Base-by-base conservation (phyloP, 1,140 invertebrate species). In the Sarcophaga bullata region DNA sequence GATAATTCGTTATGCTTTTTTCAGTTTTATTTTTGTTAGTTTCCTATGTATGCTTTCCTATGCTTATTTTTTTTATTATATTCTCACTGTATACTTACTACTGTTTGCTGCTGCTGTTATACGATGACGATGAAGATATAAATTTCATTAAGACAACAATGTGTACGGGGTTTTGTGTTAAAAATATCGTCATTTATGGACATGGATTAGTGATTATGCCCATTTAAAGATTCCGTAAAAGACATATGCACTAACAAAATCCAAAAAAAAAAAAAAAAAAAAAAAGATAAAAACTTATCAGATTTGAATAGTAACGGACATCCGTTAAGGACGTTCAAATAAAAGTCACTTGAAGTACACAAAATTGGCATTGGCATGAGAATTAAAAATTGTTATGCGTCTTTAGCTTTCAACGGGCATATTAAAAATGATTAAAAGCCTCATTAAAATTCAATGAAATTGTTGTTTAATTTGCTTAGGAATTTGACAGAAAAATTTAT, bases 111-210 rank as follows among this genome's bases (percentile, higher is more conserved):
- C n/a, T 78, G 75, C 50, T 50, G 48, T n/a, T 50, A 78, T 78
- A 50, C 50, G 25, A 37, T 37, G 25, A 37, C 25, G 25, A 78
- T 78, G 48, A 78, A 78, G 75, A 19, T 78, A 52, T 78, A 78
- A 78, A 78, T 78, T 78, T 52, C 17, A 19, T n/a, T 58, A 58
- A 58, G 47, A 78, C n/a, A 78, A 78, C 75, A 78, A 78, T 78
- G 75, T 78, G 19, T 58, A 58, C 15, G 54, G 54, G 47, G 49
- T n/a, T 48, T 25, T 68, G 17, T 68, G 62, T 68, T 19, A 68
- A 68, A 68, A 19, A 68, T 68, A 58, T 6, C 15, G 54, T 15
- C 54, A 58, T 58, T 58, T 58, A 58, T 58, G 11, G 54, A 58
- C 54, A 58, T n/a, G 7, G 54, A 58, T n/a, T 58, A 58, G 54